Conservation (phyloP, 2,113 vertebrate genomes). For the Lontra canadensis region DNA sequence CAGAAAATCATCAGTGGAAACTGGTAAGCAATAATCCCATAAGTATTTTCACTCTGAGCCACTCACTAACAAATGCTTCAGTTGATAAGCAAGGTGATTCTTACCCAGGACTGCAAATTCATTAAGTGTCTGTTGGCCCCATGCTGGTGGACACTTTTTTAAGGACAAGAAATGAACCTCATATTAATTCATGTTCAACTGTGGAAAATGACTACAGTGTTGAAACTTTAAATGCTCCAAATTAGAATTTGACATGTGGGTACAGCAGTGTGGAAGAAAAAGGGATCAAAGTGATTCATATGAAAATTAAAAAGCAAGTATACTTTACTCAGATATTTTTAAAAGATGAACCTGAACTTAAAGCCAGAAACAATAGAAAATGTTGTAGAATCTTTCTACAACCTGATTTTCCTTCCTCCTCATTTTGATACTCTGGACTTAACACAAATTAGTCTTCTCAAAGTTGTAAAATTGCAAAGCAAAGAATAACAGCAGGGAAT, state of each 20-base stretch:
- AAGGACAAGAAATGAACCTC: neutral
- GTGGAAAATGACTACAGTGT: neutral
- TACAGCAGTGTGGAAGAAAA: constrained; percentile 29
- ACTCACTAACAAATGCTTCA: neutral
- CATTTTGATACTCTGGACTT: constrained; percentile 68
- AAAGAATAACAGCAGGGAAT: too few species aligned
- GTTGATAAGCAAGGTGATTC: neutral
- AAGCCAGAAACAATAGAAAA: constrained; percentile 61
- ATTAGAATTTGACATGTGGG: constrained; percentile 22
- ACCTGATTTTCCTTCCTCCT: constrained; percentile 67
- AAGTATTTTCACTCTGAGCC: constrained; percentile 1
- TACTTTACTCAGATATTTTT: constrained; percentile 49
- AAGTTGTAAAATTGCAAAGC: constrained; percentile 51
- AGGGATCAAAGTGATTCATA: constrained; percentile 59
- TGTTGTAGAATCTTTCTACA: constrained; percentile 51
- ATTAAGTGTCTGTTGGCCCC: neutral
- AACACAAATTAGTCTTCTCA: constrained; percentile 59
- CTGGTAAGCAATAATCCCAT: neutral
- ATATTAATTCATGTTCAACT: neutral
- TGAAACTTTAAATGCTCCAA: neutral
- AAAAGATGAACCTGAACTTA: constrained; percentile 65
- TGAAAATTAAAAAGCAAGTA: constrained; percentile 61
- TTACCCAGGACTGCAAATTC: neutral
- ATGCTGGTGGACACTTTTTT: constrained; percentile 41
- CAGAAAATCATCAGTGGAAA: constrained; percentile 19